Base-by-base conservation (phyloP, 2,888 invertebrate genomes). In the Andrena trimmerana region DNA sequence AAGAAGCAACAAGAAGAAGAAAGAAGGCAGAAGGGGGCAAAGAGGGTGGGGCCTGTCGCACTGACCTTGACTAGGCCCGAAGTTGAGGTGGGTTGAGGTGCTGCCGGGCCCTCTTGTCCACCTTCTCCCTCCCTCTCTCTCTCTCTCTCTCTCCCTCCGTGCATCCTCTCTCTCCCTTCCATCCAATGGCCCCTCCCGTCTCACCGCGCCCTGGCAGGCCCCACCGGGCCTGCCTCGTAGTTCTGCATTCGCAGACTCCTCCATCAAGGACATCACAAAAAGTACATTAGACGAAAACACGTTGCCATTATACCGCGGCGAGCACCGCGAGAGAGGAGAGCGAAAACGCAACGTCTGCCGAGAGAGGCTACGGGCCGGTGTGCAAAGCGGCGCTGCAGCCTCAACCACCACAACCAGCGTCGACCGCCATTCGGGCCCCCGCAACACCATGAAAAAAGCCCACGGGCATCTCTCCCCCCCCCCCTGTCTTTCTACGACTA, bases 221-320 rank as follows among this genome's bases (percentile, higher is more conserved):
- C 84, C 90, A 88, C 90, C 85, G 87, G 83, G 84, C 83, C 83
- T 90, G 91, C 92, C 93, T 92, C 93, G 92, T 91, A 92, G 93
- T 93, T 92, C 93, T 94, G 93, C 94, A 94, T 94, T 93, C 94
- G 94, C 94, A 94, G 94, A 94, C 94, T 93, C 92, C 92, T 92
- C 90, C 93, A 93, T 93, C 94, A 94, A 94, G 93, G 94, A 94
- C 94, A 94, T 92, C 91, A 92, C 91, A 93, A 93, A 93, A 94
- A 93, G 93, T 94, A 94, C 93, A 94, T 93, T 93, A 94, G 94
- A 94, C 93, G 93, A 93, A 93, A 94, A 93, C 92, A 93, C 93
- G 93, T 91, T 93, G 93, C 92, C 93, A 93, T 93, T 93, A 93
- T 92, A 90, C 91, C 90, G 89, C 87, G 89, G 90, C 89, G 90